These are phyloP conservation scores for Sarcophaga subvicina DNA, from an alignment of 2,888 invertebrate species.

Conservation along the genomic window DNA sequence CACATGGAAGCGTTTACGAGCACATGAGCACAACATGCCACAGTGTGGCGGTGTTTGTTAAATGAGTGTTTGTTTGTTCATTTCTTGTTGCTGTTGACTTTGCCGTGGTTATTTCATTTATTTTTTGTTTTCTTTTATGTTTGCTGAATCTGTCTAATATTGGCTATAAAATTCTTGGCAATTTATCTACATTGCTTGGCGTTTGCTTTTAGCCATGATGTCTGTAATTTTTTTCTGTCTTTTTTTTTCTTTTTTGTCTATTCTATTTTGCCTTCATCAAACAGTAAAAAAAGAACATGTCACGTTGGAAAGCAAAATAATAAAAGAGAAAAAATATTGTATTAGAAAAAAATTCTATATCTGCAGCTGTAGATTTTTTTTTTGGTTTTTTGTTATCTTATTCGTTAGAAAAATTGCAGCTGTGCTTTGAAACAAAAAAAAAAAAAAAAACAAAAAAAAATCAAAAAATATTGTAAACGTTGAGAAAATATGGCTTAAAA, in stretches of 20 bases:
- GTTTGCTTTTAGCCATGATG: constrained; percentile 66
- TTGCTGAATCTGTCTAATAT: constrained; percentile 57
- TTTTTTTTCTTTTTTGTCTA: background rate
- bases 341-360: background rate
- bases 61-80: background rate
- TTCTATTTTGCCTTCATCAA: constrained; percentile 32
- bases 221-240: constrained; percentile 27
- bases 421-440: constrained; percentile 46
- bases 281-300: constrained; percentile 59
- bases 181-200: constrained; percentile 66
- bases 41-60: background rate
- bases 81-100: background rate
- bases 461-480: no score
- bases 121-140: constrained; percentile 1
- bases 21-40: constrained; percentile 24
- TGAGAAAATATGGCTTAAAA: background rate
- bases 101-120: background rate
- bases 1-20: constrained; percentile 42
- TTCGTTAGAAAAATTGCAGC: constrained; percentile 65
- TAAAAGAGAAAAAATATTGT: background rate
- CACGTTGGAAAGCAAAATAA: constrained; percentile 53
- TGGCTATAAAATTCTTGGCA: constrained; percentile 59
- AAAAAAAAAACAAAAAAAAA: constrained; percentile 10
- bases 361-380: constrained; percentile 60
- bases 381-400: constrained; percentile 23